A percentile compares a stretch with the other conserved stretches of the same genome.
phyloP scores from a whole-genome alignment of 2,113 vertebrate species.

The Malurus elegans region DNA sequence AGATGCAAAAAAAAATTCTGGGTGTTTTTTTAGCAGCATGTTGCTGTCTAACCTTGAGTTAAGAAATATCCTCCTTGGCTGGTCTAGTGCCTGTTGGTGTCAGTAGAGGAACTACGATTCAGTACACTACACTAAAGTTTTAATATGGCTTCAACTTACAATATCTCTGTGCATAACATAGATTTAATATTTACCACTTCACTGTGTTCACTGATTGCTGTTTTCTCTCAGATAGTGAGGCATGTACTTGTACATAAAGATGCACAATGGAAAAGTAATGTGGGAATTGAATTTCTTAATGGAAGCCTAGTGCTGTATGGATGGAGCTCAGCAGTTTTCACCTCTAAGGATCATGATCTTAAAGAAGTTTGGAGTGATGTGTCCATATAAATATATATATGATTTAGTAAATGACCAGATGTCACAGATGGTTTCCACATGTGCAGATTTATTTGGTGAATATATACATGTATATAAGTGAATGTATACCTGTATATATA shows the following conservation, averaged over 20 bases:
- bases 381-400: neutral
- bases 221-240: neutral
- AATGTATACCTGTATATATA: neutral
- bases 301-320: neutral
- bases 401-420: constrained; percentile 4
- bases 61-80: neutral
- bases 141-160: neutral
- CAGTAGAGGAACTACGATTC: neutral
- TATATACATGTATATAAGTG: neutral
- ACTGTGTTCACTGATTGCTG: neutral
- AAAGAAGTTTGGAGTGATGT: neutral
- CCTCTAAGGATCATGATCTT: neutral
- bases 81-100: neutral
- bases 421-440: constrained; percentile 20
- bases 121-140: neutral
- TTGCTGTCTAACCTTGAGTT: neutral
- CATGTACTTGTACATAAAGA: neutral
- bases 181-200: neutral
- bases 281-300: neutral
- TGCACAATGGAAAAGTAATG: neutral
- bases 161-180: neutral
- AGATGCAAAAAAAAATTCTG: neutral
- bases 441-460: neutral
- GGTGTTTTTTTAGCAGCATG: neutral
- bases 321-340: neutral